Conservation (phyloP, 2,888 invertebrate genomes). For the Diachrysia chrysitis region DNA sequence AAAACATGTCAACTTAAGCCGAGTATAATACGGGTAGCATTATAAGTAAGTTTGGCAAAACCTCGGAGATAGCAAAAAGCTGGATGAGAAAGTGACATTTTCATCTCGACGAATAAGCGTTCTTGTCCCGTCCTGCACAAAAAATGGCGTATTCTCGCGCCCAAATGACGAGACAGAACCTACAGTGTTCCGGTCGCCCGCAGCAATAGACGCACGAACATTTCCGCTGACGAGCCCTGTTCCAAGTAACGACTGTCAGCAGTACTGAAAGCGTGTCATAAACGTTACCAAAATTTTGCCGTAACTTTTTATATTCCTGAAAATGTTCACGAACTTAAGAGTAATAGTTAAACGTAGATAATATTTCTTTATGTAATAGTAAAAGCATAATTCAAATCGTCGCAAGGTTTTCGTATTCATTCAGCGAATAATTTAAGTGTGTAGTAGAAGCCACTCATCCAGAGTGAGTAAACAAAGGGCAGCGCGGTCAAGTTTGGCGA, state of each 20-base stretch:
- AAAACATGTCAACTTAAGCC: constrained; percentile 34
- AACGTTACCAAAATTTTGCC: constrained; percentile 48
- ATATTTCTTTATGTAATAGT: constrained; percentile 30
- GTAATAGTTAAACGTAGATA: constrained; percentile 17
- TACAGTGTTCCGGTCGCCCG: constrained; percentile 69
- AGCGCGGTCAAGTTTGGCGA: constrained; percentile 80
- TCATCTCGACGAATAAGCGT: constrained; percentile 66
- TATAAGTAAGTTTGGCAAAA: constrained; percentile 56
- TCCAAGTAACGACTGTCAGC: constrained; percentile 64
- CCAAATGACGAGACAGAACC: constrained; percentile 68
- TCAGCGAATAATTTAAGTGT: constrained; percentile 61
- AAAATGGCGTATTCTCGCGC: constrained; percentile 61
- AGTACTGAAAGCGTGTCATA: constrained; percentile 63
- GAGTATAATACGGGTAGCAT: constrained; percentile 50
- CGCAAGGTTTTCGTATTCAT: constrained; percentile 32
- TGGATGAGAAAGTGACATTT: constrained; percentile 63
- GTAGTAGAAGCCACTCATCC: constrained; percentile 63
- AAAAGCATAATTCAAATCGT: constrained; percentile 29
- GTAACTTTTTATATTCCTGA: constrained; percentile 36
- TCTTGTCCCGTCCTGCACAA: constrained; percentile 60
- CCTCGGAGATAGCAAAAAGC: constrained; percentile 56
- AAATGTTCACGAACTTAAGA: constrained; percentile 32
- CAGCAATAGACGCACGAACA: constrained; percentile 64
- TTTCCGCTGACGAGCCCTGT: constrained; percentile 66
- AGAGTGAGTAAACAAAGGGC: constrained; percentile 69